Percentiles rank a stretch among this genome's conserved stretches.
phyloP scores from a whole-genome alignment of 2,888 invertebrate genomes.

The Itoplectis maculator region DNA sequence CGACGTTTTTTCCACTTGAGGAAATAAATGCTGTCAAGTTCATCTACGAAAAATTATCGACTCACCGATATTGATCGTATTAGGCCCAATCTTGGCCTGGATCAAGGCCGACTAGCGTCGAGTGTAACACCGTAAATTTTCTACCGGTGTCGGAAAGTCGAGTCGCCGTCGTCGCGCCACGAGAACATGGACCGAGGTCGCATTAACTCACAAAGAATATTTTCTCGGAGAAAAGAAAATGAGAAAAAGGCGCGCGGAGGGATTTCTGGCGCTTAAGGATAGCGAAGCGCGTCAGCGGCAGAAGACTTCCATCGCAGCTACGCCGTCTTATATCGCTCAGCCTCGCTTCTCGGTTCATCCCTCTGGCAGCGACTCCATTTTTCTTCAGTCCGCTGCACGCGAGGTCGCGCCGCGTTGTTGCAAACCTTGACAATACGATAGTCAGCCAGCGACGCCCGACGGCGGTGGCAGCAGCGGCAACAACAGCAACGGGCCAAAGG shows the following conservation, averaged over 20 bases:
- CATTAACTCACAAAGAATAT: neutral
- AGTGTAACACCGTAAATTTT: too few relatives aligned
- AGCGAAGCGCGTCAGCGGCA: too few relatives aligned
- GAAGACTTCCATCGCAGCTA: too few relatives aligned
- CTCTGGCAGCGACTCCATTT: conserved; percentile 5
- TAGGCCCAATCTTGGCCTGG: too few relatives aligned
- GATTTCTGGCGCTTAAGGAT: neutral
- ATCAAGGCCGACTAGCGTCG: too few relatives aligned
- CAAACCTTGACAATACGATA: conserved; percentile 64
- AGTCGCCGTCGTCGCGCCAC: neutral
- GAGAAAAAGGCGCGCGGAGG: neutral
- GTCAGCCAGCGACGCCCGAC: conserved; percentile 1
- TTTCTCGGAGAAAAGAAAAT: neutral
- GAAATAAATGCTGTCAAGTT: neutral
- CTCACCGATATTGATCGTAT: neutral
- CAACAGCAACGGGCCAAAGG: conserved; percentile 1
- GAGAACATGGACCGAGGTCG: neutral
- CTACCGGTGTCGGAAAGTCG: neutral
- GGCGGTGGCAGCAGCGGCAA: neutral
- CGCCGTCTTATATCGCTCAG: neutral
- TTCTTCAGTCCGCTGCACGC: conserved; percentile 62
- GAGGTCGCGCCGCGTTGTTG: conserved; percentile 58
- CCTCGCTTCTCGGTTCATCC: conserved; percentile 19
- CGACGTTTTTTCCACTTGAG: neutral
- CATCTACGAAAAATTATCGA: neutral